Evolutionary conservation across 2,888 invertebrate species (phyloP).

Genomic region (Philereme vetulata): DNA sequence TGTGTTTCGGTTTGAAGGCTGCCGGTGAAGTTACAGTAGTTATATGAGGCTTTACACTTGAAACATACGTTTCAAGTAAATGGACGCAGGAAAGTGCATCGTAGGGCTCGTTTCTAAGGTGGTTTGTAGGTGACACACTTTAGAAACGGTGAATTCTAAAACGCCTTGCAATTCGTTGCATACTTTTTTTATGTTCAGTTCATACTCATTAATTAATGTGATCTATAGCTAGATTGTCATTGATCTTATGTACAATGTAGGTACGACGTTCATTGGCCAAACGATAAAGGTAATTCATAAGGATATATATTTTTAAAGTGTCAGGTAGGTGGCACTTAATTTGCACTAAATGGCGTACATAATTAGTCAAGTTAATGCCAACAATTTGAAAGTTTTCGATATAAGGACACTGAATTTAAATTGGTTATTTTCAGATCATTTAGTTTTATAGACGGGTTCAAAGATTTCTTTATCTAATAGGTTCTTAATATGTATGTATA

Average conservation of each 20-base stretch:
- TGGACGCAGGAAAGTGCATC: no score
- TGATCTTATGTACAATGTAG: slow-evolving; percentile 2
- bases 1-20: no score
- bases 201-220: not conserved
- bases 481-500: no score
- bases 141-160: no score
- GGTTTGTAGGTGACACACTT: no score
- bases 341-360: slow-evolving; percentile 27
- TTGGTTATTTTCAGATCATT: slow-evolving; percentile 7
- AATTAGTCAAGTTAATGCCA: slow-evolving; percentile 26
- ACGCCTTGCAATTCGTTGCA: no score
- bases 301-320: slow-evolving; percentile 25
- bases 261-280: slow-evolving; percentile 15
- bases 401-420: slow-evolving; percentile 17
- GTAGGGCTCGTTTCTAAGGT: no score
- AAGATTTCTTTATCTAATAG: not conserved
- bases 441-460: not conserved
- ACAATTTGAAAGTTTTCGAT: slow-evolving; percentile 23
- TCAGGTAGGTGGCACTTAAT: slow-evolving; percentile 28
- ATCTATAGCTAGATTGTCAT: slow-evolving; percentile 10
- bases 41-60: no score
- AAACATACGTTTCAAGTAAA: no score
- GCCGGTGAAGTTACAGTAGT: no score
- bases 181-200: not conserved
- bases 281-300: slow-evolving; percentile 25